Percentiles rank a stretch among this genome's conserved stretches.
Conservation (phyloP, 2,797 vertebrate species). For the Cichlasoma orientale region DNA sequence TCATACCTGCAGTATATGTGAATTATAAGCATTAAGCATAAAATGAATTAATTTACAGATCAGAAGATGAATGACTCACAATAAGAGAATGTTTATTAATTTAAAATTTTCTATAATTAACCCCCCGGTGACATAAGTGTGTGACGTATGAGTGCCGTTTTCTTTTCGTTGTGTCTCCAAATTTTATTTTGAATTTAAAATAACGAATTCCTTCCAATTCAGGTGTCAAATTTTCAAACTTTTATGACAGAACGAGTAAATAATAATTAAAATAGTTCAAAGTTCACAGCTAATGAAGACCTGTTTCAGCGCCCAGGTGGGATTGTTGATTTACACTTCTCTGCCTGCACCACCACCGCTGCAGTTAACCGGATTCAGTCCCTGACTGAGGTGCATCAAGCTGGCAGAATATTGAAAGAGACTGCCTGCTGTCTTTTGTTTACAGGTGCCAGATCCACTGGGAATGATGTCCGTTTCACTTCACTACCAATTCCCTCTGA, state of each 20-base stretch:
- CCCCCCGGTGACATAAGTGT: neutral
- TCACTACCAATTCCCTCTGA: constrained; percentile 5
- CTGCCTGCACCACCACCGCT: neutral
- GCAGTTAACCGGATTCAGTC: neutral
- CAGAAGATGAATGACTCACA: constrained; percentile 14
- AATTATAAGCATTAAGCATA: constrained; percentile 11
- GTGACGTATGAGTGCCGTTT: neutral
- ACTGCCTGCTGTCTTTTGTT: constrained; percentile 3
- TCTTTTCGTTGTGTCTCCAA: neutral
- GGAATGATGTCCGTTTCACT: neutral
- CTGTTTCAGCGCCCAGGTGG: neutral
- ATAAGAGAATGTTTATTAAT: constrained; percentile 28
- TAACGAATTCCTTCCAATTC: neutral
- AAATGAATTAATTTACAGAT: neutral
- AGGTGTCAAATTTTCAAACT: too few relatives aligned
- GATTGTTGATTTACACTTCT: neutral
- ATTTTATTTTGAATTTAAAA: neutral
- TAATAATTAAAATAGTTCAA: neutral
- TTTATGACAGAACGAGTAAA: neutral
- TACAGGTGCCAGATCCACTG: constrained; percentile 3
- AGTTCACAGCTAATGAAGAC: neutral
- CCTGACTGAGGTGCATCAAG: neutral
- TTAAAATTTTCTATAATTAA: too few relatives aligned
- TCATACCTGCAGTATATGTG: constrained; percentile 1
- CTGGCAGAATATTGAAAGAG: constrained; percentile 23